Evolutionary conservation across 2,113 vertebrate genomes (phyloP).

Genomic region (Aegithalos caudatus): DNA sequence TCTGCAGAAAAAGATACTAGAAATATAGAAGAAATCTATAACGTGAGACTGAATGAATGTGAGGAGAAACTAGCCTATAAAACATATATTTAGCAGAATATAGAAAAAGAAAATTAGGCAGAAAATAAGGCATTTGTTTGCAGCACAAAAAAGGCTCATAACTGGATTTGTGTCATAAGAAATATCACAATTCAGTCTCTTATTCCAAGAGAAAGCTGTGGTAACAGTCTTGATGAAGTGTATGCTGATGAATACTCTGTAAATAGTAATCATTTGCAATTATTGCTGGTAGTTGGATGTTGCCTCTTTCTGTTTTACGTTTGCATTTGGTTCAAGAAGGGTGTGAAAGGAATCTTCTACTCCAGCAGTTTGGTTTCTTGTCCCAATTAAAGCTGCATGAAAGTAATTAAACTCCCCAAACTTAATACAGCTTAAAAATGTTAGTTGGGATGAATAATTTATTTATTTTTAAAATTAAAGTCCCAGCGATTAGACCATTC

Average conservation of each 20-base stretch:
- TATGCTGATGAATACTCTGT: constrained; percentile 28
- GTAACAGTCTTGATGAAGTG: constrained; percentile 22
- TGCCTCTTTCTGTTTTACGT: not conserved
- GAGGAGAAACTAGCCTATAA: not conserved
- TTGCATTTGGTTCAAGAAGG: not conserved
- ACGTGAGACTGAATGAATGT: not conserved
- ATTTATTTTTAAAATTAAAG: not conserved
- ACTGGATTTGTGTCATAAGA: constrained; percentile 7
- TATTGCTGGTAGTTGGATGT: not conserved
- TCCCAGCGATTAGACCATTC: not conserved
- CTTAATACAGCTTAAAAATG: not conserved
- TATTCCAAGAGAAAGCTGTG: constrained; percentile 28
- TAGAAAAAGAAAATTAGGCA: not conserved
- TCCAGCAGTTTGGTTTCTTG: not conserved
- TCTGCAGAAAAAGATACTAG: not conserved
- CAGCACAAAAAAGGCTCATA: not conserved
- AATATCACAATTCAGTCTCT: not conserved
- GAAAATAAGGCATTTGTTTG: constrained; percentile 6
- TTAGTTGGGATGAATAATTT: not conserved
- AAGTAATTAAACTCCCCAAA: not conserved
- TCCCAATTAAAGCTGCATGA: not conserved
- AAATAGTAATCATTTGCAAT: constrained; percentile 49
- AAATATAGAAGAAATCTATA: not conserved
- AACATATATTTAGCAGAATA: not conserved
- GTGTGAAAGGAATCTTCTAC: not conserved